Evolutionary conservation across 1,140 invertebrate species (phyloP).

Genomic region (Tetragonula clypearis): DNA sequence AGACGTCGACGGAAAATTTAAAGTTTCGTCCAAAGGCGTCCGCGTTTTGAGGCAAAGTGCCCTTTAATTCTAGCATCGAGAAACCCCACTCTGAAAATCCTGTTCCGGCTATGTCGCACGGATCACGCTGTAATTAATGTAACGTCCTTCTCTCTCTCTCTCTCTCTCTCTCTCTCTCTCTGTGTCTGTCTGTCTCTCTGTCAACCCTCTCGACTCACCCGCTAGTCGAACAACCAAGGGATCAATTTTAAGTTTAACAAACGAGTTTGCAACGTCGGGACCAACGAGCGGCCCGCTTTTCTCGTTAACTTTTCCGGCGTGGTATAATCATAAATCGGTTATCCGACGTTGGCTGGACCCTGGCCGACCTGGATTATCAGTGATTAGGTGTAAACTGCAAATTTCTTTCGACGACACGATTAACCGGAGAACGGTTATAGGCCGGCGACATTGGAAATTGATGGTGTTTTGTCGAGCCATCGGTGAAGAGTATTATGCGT

Average conservation of each 20-base stretch:
- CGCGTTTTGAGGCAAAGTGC: conserved; percentile 37
- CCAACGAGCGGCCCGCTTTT: conserved; percentile 42
- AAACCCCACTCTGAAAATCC: conserved; percentile 37
- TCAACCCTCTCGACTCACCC: not conserved
- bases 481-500: no score
- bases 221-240: conserved; percentile 51
- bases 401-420: conserved; percentile 1
- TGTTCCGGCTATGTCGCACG: conserved; percentile 38
- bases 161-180: no score
- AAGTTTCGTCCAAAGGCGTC: conserved; percentile 34
- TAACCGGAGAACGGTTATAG: not conserved
- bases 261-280: conserved; percentile 62
- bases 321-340: conserved; percentile 64
- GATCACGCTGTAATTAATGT: conserved; percentile 67
- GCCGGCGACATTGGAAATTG: no score
- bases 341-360: conserved; percentile 13
- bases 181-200: not conserved
- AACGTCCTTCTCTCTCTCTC: conserved; percentile 6
- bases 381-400: conserved; percentile 46
- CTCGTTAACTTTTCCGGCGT: conserved; percentile 59
- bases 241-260: conserved; percentile 74
- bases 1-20: conserved; percentile 27
- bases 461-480: no score
- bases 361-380: conserved; percentile 42
- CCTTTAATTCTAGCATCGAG: conserved; percentile 50